A percentile compares a stretch with the other conserved stretches of the same genome.
These are phyloP conservation scores for Epinephelus lanceolatus DNA, from an alignment of 2,113 vertebrate genomes.

Conservation along the genomic window DNA sequence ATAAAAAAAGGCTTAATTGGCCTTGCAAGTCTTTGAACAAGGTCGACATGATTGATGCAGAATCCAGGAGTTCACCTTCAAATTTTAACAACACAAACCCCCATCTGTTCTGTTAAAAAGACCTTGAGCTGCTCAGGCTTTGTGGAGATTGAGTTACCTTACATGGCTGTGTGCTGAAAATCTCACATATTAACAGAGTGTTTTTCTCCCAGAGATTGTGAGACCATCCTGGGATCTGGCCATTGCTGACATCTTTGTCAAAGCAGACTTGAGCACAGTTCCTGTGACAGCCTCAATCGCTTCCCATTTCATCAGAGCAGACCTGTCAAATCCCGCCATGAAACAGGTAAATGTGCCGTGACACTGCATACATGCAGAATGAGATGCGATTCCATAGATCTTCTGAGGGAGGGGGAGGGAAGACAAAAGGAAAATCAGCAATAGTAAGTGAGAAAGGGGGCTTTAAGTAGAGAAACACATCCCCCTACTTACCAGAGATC, in stretches of 20 bases:
- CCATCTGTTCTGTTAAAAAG: slow-evolving; percentile 43
- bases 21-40: slow-evolving; percentile 59
- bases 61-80: slow-evolving; percentile 57
- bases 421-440: slow-evolving; percentile 9
- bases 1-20: slow-evolving; percentile 32
- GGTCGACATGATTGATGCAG: slow-evolving; percentile 64
- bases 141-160: slow-evolving; percentile 22
- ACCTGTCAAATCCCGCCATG: slow-evolving; percentile 70
- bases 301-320: slow-evolving; percentile 69
- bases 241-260: slow-evolving; percentile 53
- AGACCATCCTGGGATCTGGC: slow-evolving; percentile 43
- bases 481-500: slow-evolving; percentile 60
- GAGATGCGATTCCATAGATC: slow-evolving; percentile 10
- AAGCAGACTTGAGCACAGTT: slow-evolving; percentile 52
- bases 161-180: neutral
- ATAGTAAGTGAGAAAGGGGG: slow-evolving; percentile 9
- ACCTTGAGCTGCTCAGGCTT: slow-evolving; percentile 37
- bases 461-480: slow-evolving; percentile 23
- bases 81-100: slow-evolving; percentile 42
- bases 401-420: neutral
- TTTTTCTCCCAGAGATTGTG: slow-evolving; percentile 30
- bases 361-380: slow-evolving; percentile 62
- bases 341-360: slow-evolving; percentile 50
- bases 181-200: slow-evolving; percentile 15
- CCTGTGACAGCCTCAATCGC: slow-evolving; percentile 74